Conservation (phyloP, 2,888 invertebrate genomes). For the Eupithecia insigniata region DNA sequence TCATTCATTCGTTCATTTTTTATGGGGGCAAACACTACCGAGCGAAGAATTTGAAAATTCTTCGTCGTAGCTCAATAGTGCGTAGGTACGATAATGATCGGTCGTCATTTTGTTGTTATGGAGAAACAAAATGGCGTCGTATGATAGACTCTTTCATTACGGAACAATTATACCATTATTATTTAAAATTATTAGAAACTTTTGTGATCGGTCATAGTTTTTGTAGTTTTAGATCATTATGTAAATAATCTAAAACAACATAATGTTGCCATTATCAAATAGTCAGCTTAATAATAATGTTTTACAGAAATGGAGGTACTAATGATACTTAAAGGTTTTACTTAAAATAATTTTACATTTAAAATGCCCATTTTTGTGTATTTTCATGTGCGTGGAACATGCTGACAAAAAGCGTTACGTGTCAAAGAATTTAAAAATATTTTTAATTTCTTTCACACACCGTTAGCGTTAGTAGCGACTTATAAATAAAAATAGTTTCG, state of each 20-base stretch:
- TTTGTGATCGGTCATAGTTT: neutral
- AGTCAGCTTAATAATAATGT: slow-evolving; percentile 25
- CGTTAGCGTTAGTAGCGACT: slow-evolving; percentile 67
- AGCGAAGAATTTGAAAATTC: neutral
- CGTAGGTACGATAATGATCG: neutral
- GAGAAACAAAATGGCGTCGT: neutral
- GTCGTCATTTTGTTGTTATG: neutral
- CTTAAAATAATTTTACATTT: slow-evolving; percentile 48
- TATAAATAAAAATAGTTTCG: slow-evolving; percentile 43
- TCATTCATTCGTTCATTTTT: slow-evolving; percentile 5
- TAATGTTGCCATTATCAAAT: slow-evolving; percentile 17
- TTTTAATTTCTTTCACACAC: slow-evolving; percentile 63
- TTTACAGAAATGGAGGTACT: slow-evolving; percentile 81
- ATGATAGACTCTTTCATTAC: neutral
- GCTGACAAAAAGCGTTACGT: slow-evolving; percentile 57
- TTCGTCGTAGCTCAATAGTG: neutral
- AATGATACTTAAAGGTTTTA: slow-evolving; percentile 40
- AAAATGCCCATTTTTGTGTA: slow-evolving; percentile 82
- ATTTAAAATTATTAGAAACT: neutral
- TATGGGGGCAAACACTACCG: neutral
- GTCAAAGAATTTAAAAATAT: slow-evolving; percentile 60
- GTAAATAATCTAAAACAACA: neutral
- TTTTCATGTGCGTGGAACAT: slow-evolving; percentile 50
- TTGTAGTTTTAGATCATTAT: neutral
- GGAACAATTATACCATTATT: neutral